Percentiles rank a stretch among this genome's conserved stretches.
Evolutionary conservation across 1,140 invertebrate species (phyloP).

Genomic region (Drosophila repleta): DNA sequence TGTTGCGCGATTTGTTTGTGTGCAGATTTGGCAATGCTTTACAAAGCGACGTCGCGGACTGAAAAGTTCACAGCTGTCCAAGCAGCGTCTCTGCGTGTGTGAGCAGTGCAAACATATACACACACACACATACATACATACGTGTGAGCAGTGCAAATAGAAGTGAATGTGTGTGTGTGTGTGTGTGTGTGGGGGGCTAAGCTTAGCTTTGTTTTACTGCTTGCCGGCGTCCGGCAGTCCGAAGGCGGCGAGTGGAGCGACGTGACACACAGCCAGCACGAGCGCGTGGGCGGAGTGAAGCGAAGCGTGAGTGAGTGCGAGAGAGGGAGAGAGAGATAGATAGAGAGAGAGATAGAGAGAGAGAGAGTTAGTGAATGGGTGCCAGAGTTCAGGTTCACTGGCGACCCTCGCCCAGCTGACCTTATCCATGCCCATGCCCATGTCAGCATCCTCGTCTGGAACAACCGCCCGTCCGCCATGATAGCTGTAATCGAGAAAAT

Average conservation of each 20-base stretch:
- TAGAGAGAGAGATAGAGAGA: neutral
- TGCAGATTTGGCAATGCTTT: slow-evolving; percentile 49
- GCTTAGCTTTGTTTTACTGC: slow-evolving; percentile 78
- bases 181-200: slow-evolving; percentile 40
- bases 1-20: slow-evolving; percentile 70
- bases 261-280: slow-evolving; percentile 42
- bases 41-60: slow-evolving; percentile 25
- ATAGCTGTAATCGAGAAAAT: slow-evolving; percentile 82
- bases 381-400: slow-evolving; percentile 70
- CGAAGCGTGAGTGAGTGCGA: neutral
- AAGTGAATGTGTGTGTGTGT: neutral
- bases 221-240: slow-evolving; percentile 54
- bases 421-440: slow-evolving; percentile 27
- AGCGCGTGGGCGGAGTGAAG: neutral
- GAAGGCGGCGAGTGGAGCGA: slow-evolving; percentile 47
- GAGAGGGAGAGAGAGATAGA: neutral
- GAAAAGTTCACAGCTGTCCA: slow-evolving; percentile 23
- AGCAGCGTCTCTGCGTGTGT: neutral
- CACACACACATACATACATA: neutral
- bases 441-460: neutral
- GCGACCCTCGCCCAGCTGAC: slow-evolving; percentile 57
- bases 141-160: slow-evolving; percentile 4
- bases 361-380: slow-evolving; percentile 11
- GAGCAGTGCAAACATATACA: neutral
- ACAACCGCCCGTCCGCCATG: slow-evolving; percentile 49